Percentiles rank a stretch among this genome's conserved stretches.
Evolutionary conservation across 1,140 invertebrate species (phyloP).

Genomic region (Druon quercuslanigerum): DNA sequence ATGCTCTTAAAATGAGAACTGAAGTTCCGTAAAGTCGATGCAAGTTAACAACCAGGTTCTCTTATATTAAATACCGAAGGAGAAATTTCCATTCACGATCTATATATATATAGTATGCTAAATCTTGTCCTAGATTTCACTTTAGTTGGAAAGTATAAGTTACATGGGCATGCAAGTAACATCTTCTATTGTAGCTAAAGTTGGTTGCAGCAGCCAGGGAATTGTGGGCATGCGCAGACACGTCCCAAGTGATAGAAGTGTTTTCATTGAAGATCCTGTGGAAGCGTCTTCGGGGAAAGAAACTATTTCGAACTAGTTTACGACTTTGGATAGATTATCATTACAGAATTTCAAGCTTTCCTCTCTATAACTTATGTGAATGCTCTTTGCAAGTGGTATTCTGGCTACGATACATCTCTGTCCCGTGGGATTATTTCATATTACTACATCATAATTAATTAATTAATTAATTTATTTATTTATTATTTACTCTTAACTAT

Average conservation of each 20-base stretch:
- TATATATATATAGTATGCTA: too few relatives aligned
- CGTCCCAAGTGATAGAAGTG: constrained; percentile 7
- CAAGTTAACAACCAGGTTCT: too few relatives aligned
- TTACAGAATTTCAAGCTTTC: not conserved
- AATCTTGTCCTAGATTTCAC: too few relatives aligned
- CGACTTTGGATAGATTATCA: constrained; percentile 23
- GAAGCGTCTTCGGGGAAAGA: constrained; percentile 17
- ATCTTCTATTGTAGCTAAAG: not conserved
- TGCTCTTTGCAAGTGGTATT: not conserved
- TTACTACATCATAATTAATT: too few relatives aligned
- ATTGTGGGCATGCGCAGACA: not conserved
- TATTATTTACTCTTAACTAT: too few relatives aligned
- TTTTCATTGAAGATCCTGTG: constrained; percentile 17
- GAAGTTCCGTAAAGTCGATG: too few relatives aligned
- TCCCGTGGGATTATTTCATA: constrained; percentile 4
- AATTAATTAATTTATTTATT: too few relatives aligned
- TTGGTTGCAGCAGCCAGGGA: not conserved
- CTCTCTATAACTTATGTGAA: not conserved
- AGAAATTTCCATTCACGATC: too few relatives aligned
- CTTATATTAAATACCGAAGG: too few relatives aligned
- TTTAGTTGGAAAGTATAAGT: not conserved
- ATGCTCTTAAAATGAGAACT: too few relatives aligned
- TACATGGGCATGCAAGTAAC: constrained; percentile 4
- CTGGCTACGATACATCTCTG: constrained; percentile 6
- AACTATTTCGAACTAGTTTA: constrained; percentile 29